These are phyloP conservation scores for Pterocles orientalis DNA, from an alignment of 2,113 vertebrate species.

Conservation along the genomic window DNA sequence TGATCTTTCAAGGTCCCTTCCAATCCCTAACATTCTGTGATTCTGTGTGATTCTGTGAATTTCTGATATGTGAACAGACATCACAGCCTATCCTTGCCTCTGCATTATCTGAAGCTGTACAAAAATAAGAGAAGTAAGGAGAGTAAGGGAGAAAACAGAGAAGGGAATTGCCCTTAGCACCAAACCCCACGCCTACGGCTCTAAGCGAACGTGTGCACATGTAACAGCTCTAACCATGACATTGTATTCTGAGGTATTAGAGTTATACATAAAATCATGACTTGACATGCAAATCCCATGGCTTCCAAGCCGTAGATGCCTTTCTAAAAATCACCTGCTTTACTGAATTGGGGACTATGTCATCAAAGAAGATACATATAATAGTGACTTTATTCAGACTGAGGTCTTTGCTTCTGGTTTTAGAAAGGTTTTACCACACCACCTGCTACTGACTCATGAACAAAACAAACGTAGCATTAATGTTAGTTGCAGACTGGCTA, in stretches of 20 bases:
- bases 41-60: too few species aligned
- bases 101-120: not conserved
- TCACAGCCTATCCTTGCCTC: not conserved
- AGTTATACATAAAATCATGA: not conserved
- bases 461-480: not conserved
- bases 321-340: not conserved
- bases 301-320: not conserved
- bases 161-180: not conserved
- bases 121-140: not conserved
- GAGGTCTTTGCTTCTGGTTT: not conserved
- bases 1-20: too few species aligned
- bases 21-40: too few species aligned
- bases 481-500: not conserved
- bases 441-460: not conserved
- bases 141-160: not conserved
- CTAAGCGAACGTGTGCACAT: rapidly evolving
- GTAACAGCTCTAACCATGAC: not conserved
- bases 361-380: not conserved
- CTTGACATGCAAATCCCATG: not conserved
- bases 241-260: not conserved
- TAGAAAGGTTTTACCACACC: not conserved
- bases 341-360: not conserved
- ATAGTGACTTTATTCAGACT: not conserved
- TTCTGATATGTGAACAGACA: not conserved
- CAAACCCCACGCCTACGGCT: not conserved